These are phyloP conservation scores for Sebastiscus tertius DNA, from an alignment of 2,797 vertebrate genomes.

Conservation along the genomic window DNA sequence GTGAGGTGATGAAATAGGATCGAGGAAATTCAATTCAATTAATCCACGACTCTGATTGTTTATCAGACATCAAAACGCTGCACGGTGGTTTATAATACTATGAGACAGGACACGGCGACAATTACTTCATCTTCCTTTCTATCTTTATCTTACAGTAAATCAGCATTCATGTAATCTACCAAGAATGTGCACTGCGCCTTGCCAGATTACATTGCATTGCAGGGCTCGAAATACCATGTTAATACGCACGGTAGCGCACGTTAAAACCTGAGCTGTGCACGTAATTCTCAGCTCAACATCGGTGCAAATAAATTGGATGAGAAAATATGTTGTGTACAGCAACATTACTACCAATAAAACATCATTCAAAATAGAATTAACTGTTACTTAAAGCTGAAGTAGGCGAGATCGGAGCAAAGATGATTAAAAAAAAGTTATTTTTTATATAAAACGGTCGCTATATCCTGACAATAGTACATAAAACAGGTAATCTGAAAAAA, in stretches of 20 bases:
- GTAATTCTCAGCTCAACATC: background rate
- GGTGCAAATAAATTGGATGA: background rate
- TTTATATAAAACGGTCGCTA: no score
- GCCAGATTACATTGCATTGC: background rate
- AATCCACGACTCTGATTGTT: background rate
- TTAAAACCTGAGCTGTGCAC: background rate
- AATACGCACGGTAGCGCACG: background rate
- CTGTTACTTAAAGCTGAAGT: no score
- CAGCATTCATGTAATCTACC: background rate
- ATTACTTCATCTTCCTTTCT: background rate
- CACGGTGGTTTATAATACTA: background rate
- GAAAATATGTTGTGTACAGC: background rate
- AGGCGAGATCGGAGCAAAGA: no score
- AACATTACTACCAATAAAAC: background rate
- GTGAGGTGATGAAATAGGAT: background rate
- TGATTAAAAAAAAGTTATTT: no score
- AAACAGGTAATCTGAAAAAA: no score
- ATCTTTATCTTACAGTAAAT: background rate
- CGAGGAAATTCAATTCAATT: background rate
- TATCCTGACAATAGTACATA: no score
- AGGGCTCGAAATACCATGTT: background rate
- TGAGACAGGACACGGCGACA: background rate
- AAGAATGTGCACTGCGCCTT: background rate
- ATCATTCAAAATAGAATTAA: background rate
- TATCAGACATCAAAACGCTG: no score